Evolutionary conservation across 1,140 invertebrate genomes (phyloP).

Genomic region (Drosophila nannoptera): DNA sequence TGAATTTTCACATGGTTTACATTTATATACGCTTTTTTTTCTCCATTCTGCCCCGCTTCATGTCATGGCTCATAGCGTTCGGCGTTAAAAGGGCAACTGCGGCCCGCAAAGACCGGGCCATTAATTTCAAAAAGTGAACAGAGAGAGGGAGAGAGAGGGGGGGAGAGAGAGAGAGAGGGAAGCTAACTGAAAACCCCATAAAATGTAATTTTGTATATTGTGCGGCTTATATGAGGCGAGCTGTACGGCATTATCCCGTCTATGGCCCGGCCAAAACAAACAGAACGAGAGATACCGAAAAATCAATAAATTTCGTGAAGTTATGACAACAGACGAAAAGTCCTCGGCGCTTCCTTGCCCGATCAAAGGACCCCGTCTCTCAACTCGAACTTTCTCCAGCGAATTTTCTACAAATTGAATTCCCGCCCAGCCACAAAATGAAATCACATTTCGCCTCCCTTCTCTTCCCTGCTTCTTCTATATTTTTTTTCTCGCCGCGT

Average conservation of each 20-base stretch:
- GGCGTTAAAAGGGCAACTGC: conserved; percentile 1
- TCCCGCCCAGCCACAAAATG: conserved; percentile 38
- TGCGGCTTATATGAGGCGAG: conserved; percentile 17
- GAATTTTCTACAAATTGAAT: conserved; percentile 4
- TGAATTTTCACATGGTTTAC: conserved; percentile 58
- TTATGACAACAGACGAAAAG: conserved; percentile 44
- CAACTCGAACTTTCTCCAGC: not conserved
- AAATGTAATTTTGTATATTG: conserved; percentile 53
- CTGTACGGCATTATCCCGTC: conserved; percentile 23
- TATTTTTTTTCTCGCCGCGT: conserved; percentile 9
- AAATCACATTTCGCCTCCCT: conserved; percentile 49
- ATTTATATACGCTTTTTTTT: not conserved
- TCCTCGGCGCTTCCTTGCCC: conserved; percentile 27
- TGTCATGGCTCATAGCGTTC: conserved; percentile 36
- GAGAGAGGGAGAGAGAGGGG: conserved; percentile 17
- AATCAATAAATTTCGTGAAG: conserved; percentile 70
- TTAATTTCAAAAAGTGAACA: conserved; percentile 52
- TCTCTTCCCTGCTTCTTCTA: not conserved
- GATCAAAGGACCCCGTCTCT: conserved; percentile 11
- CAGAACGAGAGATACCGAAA: conserved; percentile 46
- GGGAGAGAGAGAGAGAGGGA: conserved; percentile 15
- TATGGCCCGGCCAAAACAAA: conserved; percentile 65
- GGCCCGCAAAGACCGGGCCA: conserved; percentile 20
- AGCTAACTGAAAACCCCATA: conserved; percentile 5
- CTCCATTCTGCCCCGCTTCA: conserved; percentile 3